Conservation (phyloP, 2,797 vertebrate species). For the Anguilla anguilla region DNA sequence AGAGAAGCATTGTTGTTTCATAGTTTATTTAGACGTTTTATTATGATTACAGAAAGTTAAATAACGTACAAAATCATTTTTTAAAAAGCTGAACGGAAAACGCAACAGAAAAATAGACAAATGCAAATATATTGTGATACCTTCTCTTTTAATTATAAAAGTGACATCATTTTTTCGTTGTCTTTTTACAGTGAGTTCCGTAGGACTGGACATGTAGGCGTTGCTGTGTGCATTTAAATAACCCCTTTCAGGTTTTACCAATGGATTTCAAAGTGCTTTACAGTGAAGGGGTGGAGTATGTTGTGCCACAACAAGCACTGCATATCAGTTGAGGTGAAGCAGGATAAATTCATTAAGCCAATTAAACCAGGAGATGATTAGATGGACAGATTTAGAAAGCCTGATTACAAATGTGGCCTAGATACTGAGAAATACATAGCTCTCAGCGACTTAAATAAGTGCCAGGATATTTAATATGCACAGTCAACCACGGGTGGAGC, state of each 20-base stretch:
- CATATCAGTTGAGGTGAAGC: not conserved
- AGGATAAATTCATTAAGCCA: not conserved
- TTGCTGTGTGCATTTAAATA: not conserved
- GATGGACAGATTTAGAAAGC: not conserved
- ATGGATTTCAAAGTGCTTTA: not conserved
- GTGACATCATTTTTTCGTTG: no score
- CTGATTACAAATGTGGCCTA: not conserved
- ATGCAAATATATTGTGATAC: no score
- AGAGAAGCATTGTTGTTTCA: no score
- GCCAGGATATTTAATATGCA: not conserved
- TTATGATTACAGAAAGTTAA: no score
- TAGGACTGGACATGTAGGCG: not conserved
- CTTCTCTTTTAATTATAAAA: no score
- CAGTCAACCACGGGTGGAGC: not conserved
- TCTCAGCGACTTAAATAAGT: not conserved
- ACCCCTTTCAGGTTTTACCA: not conserved
- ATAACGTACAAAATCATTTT: no score
- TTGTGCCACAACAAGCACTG: not conserved
- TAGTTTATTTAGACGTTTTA: no score
- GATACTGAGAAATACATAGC: not conserved
- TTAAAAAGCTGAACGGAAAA: no score
- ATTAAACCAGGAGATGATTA: slow-evolving; percentile 4
- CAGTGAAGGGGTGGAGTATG: not conserved
- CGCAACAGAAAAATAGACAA: no score
- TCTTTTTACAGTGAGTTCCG: not conserved